Conservation (phyloP, 2,888 invertebrate species). For the Ligdia adustata region DNA sequence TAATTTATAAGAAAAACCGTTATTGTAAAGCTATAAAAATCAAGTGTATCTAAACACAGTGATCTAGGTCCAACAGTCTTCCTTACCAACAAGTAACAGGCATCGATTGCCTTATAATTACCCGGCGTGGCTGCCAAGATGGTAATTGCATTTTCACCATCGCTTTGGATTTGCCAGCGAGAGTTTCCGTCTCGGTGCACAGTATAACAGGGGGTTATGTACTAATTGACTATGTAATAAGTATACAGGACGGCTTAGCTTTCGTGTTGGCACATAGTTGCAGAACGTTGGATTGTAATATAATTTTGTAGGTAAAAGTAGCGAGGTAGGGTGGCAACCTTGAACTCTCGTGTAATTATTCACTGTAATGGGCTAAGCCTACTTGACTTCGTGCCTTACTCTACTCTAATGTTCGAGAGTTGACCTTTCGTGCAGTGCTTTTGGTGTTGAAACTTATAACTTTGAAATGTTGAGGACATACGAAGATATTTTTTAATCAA, state of each 20-base stretch:
- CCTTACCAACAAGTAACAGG: neutral
- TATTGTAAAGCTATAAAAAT: too few relatives aligned
- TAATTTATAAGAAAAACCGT: too few relatives aligned
- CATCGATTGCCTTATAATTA: constrained; percentile 20
- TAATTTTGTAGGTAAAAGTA: constrained; percentile 19
- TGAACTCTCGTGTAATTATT: constrained; percentile 12
- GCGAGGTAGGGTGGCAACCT: constrained; percentile 5
- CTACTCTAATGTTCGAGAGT: neutral
- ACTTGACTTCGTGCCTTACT: neutral
- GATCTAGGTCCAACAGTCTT: constrained; percentile 3
- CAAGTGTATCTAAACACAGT: neutral
- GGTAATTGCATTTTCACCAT: constrained; percentile 65
- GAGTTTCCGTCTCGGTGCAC: constrained; percentile 66
- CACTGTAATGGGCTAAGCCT: neutral
- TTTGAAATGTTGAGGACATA: too few relatives aligned
- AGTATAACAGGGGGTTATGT: constrained; percentile 44
- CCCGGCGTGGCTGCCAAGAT: constrained; percentile 26
- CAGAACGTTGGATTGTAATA: constrained; percentile 14
- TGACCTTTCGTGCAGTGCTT: constrained; percentile 4
- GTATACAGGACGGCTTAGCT: constrained; percentile 36
- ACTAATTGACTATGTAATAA: constrained; percentile 47
- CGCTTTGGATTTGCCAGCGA: constrained; percentile 48
- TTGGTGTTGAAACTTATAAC: constrained; percentile 6
- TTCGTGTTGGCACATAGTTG: constrained; percentile 41
- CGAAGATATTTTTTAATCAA: too few relatives aligned